Percentiles rank a stretch among this genome's conserved stretches.
phyloP scores from a whole-genome alignment of 2,113 vertebrate genomes.

The Alaudala cheleensis region DNA sequence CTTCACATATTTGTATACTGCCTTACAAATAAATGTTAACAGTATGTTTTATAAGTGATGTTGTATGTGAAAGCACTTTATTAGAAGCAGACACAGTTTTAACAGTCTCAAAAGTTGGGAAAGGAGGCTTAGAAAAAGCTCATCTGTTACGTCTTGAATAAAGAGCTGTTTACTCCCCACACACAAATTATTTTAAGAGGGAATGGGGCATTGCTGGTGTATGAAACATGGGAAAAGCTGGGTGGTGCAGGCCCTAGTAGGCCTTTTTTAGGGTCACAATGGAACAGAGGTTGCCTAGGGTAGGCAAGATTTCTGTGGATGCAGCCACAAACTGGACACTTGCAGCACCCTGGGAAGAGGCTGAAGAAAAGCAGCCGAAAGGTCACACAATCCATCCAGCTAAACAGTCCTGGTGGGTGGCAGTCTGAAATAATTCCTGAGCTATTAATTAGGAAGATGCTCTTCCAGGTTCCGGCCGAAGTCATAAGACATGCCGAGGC shows the following conservation, averaged over 20 bases:
- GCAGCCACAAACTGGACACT: neutral
- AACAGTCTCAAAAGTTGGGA: neutral
- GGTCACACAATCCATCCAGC: conserved; percentile 32
- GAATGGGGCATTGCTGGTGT: neutral
- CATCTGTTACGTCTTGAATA: neutral
- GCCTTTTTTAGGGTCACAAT: neutral
- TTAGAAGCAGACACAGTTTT: neutral
- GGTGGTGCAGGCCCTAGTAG: neutral
- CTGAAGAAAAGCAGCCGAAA: conserved; percentile 20
- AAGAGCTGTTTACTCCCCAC: neutral
- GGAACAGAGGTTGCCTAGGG: neutral
- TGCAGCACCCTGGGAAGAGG: neutral
- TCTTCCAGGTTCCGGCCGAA: conserved; percentile 42
- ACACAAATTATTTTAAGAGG: conserved; percentile 14
- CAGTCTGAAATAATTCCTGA: conserved; percentile 65
- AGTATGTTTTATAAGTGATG: neutral
- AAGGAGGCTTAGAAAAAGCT: neutral
- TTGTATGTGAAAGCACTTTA: conserved; percentile 23
- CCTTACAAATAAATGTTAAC: conserved; percentile 21
- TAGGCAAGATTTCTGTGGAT: neutral
- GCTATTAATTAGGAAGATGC: conserved; percentile 62
- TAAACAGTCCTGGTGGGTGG: conserved; percentile 65
- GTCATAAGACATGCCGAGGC: conserved; percentile 44
- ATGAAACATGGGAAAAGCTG: neutral
- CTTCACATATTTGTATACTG: conserved; percentile 31